Evolutionary conservation across 2,113 vertebrate genomes (phyloP).

Genomic region (Hippotragus niger): DNA sequence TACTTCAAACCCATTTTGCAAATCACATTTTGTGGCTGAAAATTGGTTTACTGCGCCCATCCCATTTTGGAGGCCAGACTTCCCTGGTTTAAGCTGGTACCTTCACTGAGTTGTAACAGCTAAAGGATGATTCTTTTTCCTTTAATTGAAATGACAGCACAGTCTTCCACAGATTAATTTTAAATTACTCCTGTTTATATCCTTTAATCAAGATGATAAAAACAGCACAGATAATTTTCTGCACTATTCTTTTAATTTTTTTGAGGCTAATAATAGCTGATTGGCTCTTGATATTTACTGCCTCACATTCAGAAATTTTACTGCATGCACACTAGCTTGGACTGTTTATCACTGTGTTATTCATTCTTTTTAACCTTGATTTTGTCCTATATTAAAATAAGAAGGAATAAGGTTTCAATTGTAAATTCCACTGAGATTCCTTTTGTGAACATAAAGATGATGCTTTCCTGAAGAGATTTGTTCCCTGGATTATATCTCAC

Average conservation of each 20-base stretch:
- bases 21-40: constrained; percentile 59
- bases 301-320: background rate
- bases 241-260: constrained; percentile 42
- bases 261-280: constrained; percentile 3
- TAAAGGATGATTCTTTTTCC: constrained; percentile 38
- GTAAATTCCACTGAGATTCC: constrained; percentile 7
- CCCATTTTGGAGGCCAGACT: constrained; percentile 11
- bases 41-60: constrained; percentile 47
- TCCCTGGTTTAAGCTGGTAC: background rate
- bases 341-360: constrained; percentile 30
- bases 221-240: constrained; percentile 60
- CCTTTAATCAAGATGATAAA: constrained; percentile 63
- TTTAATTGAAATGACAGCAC: constrained; percentile 65
- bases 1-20: constrained; percentile 63
- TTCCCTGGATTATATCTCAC: constrained; percentile 43
- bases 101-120: background rate
- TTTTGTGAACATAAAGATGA: constrained; percentile 20
- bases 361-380: constrained; percentile 43
- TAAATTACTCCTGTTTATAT: constrained; percentile 63
- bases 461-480: constrained; percentile 32
- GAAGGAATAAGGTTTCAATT: constrained; percentile 21
- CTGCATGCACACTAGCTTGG: background rate
- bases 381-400: constrained; percentile 46
- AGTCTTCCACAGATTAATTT: constrained; percentile 65
- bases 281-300: constrained; percentile 2